Base-by-base conservation (phyloP, 53 echinoderm and acorn worm species). In the Echinometra lucunter region DNA sequence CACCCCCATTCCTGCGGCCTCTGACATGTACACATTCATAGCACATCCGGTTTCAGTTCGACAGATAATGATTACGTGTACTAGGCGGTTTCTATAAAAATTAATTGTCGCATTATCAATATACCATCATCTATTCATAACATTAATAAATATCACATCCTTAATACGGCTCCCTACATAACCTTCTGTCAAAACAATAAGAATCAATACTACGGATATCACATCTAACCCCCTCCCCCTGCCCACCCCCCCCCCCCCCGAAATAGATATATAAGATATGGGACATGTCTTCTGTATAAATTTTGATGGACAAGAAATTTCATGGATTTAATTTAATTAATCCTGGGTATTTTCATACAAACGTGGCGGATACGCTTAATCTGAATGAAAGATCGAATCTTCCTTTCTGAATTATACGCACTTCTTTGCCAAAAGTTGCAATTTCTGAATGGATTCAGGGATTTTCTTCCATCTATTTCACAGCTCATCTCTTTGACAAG, bases 401-500 rank as follows among this genome's bases (percentile, higher is more conserved):
- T 75, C 75, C 75, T 19, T 15, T 75, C 19, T 75, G 40, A 75
- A 75, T 75, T 75, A 75, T 7, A 75, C 40, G 75, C 38, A 75
- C 19, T 37, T 2, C 35, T 75, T 37, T 75, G 75, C 75, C 75
- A 75, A 75, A 23, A 75, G 40, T 38, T 21, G 75, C 40, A 75
- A 75, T 75, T 75, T 75, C 4, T 37, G 6, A 40, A 40, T 75
- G 21, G 40, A 17, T 38, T 40, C 75, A 40, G 15, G 75, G 17
- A 32, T 70, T 70, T 11, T 70, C 11, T 32, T 38, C 40, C 4
- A 18, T 75, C 40, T 75, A 75, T 75, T 28, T 75, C 75, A 40
- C 37, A 40, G 37, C 1, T 19, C 19, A 16, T 40, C 19, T 75
- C 40, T 17, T 4, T 75, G 40, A 75, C 75, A 40, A 75, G 75